Evolutionary conservation across 2,888 invertebrate genomes (phyloP), one percentile per base, ranked within the genome.

Genomic region (Pachydiplax longipennis): DNA sequence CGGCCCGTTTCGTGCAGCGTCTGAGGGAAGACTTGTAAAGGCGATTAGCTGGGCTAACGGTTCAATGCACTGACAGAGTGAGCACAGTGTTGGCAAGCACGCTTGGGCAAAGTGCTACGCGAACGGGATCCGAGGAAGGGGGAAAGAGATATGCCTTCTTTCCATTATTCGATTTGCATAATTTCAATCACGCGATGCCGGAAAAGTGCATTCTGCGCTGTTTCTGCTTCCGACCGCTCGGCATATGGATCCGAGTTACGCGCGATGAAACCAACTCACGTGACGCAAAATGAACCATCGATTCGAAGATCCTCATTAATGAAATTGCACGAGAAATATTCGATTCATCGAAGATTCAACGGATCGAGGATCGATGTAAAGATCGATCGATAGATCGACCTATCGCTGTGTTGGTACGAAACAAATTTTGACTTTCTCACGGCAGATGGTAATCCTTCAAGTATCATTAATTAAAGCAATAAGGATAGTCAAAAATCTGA

Each of bases 11-110:
- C 73, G 73, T 73, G 73, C 73, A 73, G 25, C 31, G 73, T 73
- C 73, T 73, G 73, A 73, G 73, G 73, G 73, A 87, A 87, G 87
- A 87, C 87, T 65, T 87, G 61, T 37, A 87, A 87, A 61, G 61
- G 87, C 87, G 87, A 87, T 87, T 87, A 87, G 87, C 61, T 61
- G 87, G 87, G 87, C 87, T 61, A 87, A 87, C 87, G 87, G 87
- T 87, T 87, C 87, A 87, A 87, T 87, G 87, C 87, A 61, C 87
- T 87, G 87, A 87, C 87, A 87, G 87, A 87, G 61, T 61, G 87
- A 87, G 87, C 87, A 37, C 87, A 87, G 65, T 87, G 87, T 87
- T 61, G 73, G 87, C 87, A 48, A 87, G 61, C 58, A 61, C 87
- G 87, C 87, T 58, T 87, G 87, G 87, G 58, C 87, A 61, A 61